These are phyloP conservation scores for Holotrichia oblita DNA, from an alignment of 1,140 invertebrate genomes.

Conservation along the genomic window DNA sequence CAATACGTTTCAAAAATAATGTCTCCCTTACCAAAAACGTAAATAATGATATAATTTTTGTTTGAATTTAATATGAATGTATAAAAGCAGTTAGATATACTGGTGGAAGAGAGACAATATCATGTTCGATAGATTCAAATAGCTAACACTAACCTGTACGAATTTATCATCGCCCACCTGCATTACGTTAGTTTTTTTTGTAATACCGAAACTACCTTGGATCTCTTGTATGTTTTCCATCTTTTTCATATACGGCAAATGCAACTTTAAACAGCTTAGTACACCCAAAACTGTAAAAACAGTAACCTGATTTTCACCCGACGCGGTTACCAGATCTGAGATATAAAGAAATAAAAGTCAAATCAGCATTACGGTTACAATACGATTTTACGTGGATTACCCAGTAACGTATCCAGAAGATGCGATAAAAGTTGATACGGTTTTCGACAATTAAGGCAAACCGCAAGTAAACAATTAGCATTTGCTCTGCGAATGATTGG, in stretches of 20 bases:
- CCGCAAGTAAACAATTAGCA: constrained; percentile 54
- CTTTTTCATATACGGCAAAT: constrained; percentile 66
- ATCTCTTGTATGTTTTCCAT: constrained; percentile 44
- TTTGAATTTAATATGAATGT: no score
- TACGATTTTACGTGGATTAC: no score
- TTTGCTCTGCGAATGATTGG: constrained; percentile 56
- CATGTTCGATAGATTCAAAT: no score
- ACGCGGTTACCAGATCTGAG: constrained; percentile 61
- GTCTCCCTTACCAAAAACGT: no score
- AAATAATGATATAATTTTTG: no score
- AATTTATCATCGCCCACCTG: constrained; percentile 48
- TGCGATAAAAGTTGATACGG: constrained; percentile 56
- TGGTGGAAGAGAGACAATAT: no score
- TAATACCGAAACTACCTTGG: constrained; percentile 45
- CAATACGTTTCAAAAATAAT: no score
- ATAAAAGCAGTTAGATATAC: no score
- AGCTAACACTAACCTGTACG: constrained; percentile 48
- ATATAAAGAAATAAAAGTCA: no score
- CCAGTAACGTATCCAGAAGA: constrained; percentile 56
- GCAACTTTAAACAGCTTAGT: constrained; percentile 69
- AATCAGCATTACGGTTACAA: no score
- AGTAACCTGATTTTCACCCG: constrained; percentile 56
- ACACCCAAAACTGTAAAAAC: constrained; percentile 68
- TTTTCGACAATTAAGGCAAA: constrained; percentile 57
- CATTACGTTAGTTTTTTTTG: constrained; percentile 44